A percentile compares a stretch with the other conserved stretches of the same genome.
These are phyloP conservation scores for Xanthorhoe designata DNA, from an alignment of 2,888 invertebrate genomes.

Conservation along the genomic window DNA sequence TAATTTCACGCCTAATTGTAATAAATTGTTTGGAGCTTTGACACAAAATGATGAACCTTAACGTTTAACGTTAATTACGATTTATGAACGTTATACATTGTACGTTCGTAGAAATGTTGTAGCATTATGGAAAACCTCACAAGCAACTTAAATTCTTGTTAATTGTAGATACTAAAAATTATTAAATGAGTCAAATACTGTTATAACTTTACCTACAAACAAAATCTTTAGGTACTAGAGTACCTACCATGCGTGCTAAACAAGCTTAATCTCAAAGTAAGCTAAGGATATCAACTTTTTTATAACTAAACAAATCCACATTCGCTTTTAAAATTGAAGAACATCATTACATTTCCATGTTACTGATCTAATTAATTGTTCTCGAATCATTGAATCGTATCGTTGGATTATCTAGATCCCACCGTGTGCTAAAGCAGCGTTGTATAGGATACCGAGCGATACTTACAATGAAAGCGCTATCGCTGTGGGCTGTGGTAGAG, in stretches of 20 bases:
- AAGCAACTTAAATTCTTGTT: background rate
- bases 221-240: background rate
- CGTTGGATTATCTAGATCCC: constrained; percentile 14
- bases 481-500: constrained; percentile 60
- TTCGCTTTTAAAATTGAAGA: constrained; percentile 50
- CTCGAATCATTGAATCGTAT: constrained; percentile 25
- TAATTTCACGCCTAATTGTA: constrained; percentile 29
- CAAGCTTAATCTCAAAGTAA: constrained; percentile 45
- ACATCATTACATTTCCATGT: constrained; percentile 23
- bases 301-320: constrained; percentile 45
- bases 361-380: background rate
- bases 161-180: background rate
- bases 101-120: background rate
- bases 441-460: constrained; percentile 52
- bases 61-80: background rate
- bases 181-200: background rate
- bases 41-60: background rate
- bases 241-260: constrained; percentile 1
- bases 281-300: constrained; percentile 64
- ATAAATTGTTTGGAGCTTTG: constrained; percentile 29
- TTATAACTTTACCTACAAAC: background rate
- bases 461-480: constrained; percentile 57
- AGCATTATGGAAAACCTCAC: background rate
- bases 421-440: constrained; percentile 50
- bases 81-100: background rate